A percentile compares a stretch with the other conserved stretches of the same genome.
Conservation (phyloP, 2,113 vertebrate species). For the Ailurus styani region DNA sequence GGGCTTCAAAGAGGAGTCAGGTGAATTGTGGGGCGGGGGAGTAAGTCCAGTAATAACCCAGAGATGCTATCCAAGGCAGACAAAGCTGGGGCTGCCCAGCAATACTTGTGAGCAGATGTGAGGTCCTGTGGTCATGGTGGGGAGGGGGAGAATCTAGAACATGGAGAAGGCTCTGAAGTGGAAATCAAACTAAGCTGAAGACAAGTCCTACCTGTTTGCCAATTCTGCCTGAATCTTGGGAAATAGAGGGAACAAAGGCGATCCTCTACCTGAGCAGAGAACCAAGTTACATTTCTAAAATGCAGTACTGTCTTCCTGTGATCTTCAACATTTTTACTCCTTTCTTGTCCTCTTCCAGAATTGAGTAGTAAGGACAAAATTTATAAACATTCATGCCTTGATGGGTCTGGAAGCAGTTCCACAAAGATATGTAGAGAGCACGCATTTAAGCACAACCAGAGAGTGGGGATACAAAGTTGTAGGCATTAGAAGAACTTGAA, state of each 20-base stretch:
- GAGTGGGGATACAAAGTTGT: not conserved
- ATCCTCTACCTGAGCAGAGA: not conserved
- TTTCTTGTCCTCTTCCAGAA: not conserved
- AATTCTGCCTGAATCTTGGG: not conserved
- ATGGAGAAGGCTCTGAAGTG: not conserved
- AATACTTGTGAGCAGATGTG: not conserved
- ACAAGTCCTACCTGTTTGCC: not conserved
- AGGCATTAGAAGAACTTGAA: not conserved
- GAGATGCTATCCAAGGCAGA: not conserved
- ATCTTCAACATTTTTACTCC: not conserved
- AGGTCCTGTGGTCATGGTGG: too few species aligned
- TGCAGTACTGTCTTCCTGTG: not conserved
- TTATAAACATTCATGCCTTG: not conserved
- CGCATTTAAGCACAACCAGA: not conserved
- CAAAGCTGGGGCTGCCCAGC: not conserved
- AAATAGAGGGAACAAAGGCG: not conserved
- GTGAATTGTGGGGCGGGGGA: not conserved
- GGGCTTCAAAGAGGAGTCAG: not conserved
- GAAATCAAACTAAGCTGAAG: not conserved
- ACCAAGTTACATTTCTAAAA: not conserved
- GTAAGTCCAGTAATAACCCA: not conserved
- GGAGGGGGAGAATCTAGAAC: not conserved
- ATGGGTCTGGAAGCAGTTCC: not conserved
- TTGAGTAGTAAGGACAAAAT: not conserved
- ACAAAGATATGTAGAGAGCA: not conserved